Evolutionary conservation across 2,113 vertebrate genomes (phyloP), one percentile per base, ranked within the genome.

Genomic region (Xenus cinereus): DNA sequence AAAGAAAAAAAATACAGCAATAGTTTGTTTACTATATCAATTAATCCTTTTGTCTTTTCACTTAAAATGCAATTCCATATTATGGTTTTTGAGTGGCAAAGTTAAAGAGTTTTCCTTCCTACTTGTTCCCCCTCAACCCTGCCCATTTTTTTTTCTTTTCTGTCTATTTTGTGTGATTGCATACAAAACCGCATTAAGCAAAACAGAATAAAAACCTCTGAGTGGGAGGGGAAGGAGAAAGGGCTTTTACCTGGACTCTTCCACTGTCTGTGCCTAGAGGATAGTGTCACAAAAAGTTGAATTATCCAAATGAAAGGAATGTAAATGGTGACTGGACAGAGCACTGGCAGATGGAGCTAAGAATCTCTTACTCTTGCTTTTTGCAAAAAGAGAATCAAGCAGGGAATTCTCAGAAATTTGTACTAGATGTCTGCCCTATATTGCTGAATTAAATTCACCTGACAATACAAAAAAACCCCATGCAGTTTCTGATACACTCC

Each of bases 131-230:
- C 20, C 14, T 48, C 21, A 84, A 18, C 5, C 2, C 24, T 86
- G 2, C 14, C 21, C 2, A 0, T 2, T 51, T 45, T 51, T 50
- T 43, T 43, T 35, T 3, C 3, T 27, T 28, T 82, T 11, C 7
- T 22, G 71, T 63, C 39, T 30, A 5, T 60, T 59, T 83, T 30
- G 6, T 64, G 33, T 50, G n/a, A 54, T 16, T 84, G 30, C 10
- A 73, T 33, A 28, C 9, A 69, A 32, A 84, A 84, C 43, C 7
- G 37, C 8, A n/a, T 69, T 51, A 69, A 57, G 30, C 19, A 87
- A 87, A 89, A 81, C 4, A 69, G 24, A 73, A 46, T 59, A 33
- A 84, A 73, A 81, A 27, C 7, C 77, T 35, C 14, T 46, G 18
- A 81, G 56, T 17, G 22, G 20, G 86, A 72, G 6, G 8, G 14